Conservation (phyloP, 2,888 invertebrate genomes). For the Yponomeuta evonymella region DNA sequence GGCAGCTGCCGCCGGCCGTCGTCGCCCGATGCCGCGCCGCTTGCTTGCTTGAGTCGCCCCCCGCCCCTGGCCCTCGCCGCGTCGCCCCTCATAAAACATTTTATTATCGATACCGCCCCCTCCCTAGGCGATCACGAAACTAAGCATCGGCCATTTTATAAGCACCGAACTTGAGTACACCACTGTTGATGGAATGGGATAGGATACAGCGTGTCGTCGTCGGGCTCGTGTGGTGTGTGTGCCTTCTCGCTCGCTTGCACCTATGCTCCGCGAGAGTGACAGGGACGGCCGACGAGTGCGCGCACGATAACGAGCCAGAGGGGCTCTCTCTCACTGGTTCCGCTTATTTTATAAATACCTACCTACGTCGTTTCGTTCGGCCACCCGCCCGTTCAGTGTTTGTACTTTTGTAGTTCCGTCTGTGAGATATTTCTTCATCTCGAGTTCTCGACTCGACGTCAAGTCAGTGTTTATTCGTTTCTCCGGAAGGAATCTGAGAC, state of each 20-base stretch:
- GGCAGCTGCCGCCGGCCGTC: no score
- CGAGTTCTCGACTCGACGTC: no score
- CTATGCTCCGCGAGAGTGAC: conserved; percentile 28
- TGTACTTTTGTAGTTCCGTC: background rate
- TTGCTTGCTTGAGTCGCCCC: no score
- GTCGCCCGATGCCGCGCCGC: no score
- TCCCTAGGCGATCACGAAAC: conserved; percentile 74
- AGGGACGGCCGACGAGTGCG: conserved; percentile 38
- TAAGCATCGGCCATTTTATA: conserved; percentile 69
- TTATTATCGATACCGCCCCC: conserved; percentile 69
- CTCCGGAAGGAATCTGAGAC: no score
- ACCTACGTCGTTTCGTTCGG: background rate
- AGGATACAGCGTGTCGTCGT: no score
- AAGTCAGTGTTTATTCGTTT: no score
- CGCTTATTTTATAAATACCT: conserved; percentile 30
- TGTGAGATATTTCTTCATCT: conserved; percentile 4
- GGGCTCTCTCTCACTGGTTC: conserved; percentile 45
- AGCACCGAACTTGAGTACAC: conserved; percentile 54
- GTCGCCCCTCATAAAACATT: conserved; percentile 58
- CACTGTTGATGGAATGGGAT: no score
- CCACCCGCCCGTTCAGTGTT: background rate
- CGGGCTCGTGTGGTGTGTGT: no score
- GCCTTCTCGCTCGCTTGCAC: no score
- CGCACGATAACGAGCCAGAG: conserved; percentile 47
- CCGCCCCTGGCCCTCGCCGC: no score